Percentiles rank a stretch among this genome's conserved stretches.
These are phyloP conservation scores for honey bee (Apis mellifera) DNA, from an alignment of 1,140 invertebrate genomes.

Conservation along the genomic window DNA sequence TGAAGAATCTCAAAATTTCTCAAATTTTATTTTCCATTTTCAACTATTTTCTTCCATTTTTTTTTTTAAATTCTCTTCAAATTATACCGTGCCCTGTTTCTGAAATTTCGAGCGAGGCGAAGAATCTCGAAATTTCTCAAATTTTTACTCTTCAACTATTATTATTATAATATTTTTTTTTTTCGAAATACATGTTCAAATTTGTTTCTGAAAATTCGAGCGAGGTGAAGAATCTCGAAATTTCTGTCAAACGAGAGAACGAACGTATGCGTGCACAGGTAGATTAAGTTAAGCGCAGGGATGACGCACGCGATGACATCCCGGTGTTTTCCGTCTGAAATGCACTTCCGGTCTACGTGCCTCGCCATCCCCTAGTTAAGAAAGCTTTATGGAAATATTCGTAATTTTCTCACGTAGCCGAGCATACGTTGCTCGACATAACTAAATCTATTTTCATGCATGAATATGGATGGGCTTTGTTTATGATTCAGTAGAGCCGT, in stretches of 20 bases:
- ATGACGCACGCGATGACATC: conserved; percentile 48
- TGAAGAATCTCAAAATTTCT: neutral
- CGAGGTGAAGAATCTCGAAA: neutral
- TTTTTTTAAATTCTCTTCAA: too few species aligned
- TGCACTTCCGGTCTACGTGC: conserved; percentile 58
- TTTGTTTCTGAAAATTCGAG: neutral
- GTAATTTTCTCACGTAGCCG: conserved; percentile 47
- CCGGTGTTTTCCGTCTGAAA: conserved; percentile 55
- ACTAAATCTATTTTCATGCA: conserved; percentile 50
- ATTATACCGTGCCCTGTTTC: too few species aligned
- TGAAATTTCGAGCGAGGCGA: too few species aligned
- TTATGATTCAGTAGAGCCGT: conserved; percentile 57
- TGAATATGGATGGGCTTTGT: conserved; percentile 60
- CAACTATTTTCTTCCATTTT: too few species aligned
- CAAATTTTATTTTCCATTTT: too few species aligned
- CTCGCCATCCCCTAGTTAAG: conserved; percentile 20
- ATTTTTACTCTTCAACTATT: too few species aligned
- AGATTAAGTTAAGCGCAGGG: conserved; percentile 54
- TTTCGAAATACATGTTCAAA: too few species aligned
- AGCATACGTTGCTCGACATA: conserved; percentile 37
- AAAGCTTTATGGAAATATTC: conserved; percentile 47
- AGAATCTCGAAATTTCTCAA: too few species aligned
- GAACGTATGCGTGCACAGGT: neutral
- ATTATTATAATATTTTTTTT: too few species aligned
- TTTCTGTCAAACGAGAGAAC: neutral